phyloP scores from a whole-genome alignment of 2,113 vertebrate species.

The Collichthys lucidus region DNA sequence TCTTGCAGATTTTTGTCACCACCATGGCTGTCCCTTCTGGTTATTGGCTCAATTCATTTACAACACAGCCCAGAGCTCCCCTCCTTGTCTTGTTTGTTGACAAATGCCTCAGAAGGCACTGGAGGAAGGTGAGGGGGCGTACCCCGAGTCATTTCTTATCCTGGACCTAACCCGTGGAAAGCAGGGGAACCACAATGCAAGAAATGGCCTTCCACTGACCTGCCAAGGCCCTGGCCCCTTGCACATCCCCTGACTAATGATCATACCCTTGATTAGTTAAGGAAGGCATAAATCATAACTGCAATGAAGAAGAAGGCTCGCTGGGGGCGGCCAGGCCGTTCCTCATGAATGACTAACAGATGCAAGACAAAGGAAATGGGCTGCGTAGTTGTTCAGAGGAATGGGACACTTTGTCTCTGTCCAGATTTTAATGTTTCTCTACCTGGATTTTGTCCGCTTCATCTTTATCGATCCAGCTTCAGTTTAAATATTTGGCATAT shows the following conservation, averaged over 20 bases:
- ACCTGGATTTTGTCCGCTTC: conserved; percentile 41
- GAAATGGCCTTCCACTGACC: conserved; percentile 63
- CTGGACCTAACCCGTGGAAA: conserved; percentile 27
- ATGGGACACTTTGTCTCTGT: conserved; percentile 65
- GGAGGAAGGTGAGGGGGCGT: conserved; percentile 67
- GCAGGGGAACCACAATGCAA: conserved; percentile 39
- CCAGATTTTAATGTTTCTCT: conserved; percentile 55
- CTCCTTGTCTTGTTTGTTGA: conserved; percentile 48
- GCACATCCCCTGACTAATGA: conserved; percentile 76
- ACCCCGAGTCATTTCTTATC: conserved; percentile 73
- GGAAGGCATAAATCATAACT: conserved; percentile 79
- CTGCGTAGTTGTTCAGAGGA: conserved; percentile 37
- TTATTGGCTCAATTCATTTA: conserved; percentile 46
- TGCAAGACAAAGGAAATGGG: conserved; percentile 60
- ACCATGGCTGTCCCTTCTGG: neutral
- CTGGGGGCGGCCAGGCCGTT: conserved; percentile 57
- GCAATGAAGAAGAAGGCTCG: conserved; percentile 52
- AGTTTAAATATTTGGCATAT: conserved; percentile 70
- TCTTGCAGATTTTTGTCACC: conserved; percentile 28
- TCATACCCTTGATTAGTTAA: conserved; percentile 76
- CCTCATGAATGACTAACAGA: conserved; percentile 71
- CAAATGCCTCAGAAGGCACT: conserved; percentile 42
- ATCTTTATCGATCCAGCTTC: conserved; percentile 65
- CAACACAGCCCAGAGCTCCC: neutral
- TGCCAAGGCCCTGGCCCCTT: conserved; percentile 57